phyloP scores from a whole-genome alignment of 2,888 invertebrate genomes.

The Caenorhabditis doughertyi region DNA sequence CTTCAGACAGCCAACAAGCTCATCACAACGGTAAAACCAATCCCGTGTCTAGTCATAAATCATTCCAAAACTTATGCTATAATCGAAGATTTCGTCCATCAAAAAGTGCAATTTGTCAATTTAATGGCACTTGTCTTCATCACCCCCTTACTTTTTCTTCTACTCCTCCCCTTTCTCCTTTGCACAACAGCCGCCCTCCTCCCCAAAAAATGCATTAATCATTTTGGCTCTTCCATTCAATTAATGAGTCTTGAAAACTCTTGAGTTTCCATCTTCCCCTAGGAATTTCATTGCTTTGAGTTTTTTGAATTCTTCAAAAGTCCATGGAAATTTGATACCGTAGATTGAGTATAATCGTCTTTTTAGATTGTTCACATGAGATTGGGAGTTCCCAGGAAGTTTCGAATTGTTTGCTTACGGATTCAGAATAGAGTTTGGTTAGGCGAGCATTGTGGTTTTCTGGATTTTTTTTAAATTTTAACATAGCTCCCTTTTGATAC shows the following conservation, averaged over 20 bases:
- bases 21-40: too few relatives aligned
- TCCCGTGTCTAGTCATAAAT: too few relatives aligned
- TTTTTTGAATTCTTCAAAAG: neutral
- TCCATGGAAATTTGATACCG: constrained; percentile 14
- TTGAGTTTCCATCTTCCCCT: neutral
- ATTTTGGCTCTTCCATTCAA: constrained; percentile 46
- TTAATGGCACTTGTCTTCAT: neutral
- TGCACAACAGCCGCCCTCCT: constrained; percentile 37
- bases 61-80: neutral
- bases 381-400: constrained; percentile 24
- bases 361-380: constrained; percentile 22
- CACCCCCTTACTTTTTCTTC: neutral
- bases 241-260: constrained; percentile 41
- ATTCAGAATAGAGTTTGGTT: constrained; percentile 6
- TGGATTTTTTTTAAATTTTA: neutral
- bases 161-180: constrained; percentile 7
- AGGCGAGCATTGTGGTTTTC: neutral
- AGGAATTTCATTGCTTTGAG: constrained; percentile 5
- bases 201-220: constrained; percentile 48
- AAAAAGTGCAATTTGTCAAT: neutral
- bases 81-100: neutral
- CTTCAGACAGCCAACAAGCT: too few relatives aligned
- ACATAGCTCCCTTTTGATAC: too few relatives aligned
- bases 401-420: neutral
- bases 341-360: neutral